A percentile compares a stretch with the other conserved stretches of the same genome.
These are phyloP conservation scores for Pygoscelis adeliae DNA, from an alignment of 2,113 vertebrate species.

Conservation along the genomic window DNA sequence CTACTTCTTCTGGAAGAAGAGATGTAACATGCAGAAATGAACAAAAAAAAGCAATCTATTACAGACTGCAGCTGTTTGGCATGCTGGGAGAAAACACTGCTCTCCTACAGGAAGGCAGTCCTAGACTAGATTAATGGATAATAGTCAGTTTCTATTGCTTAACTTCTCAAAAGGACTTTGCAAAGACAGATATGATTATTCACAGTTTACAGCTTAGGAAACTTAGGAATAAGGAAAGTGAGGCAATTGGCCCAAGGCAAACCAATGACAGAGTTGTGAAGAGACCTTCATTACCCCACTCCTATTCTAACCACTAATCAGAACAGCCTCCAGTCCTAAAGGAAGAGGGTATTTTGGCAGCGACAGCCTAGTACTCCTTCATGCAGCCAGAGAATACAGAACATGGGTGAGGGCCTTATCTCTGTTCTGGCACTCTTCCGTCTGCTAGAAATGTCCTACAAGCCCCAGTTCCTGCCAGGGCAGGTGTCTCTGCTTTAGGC, in stretches of 20 bases:
- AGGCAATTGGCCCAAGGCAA: neutral
- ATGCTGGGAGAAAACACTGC: neutral
- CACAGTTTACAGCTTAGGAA: neutral
- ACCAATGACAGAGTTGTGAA: neutral
- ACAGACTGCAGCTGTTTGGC: neutral
- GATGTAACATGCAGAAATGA: rapidly evolving
- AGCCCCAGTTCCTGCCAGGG: neutral
- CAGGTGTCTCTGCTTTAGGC: neutral
- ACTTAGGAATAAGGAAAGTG: neutral
- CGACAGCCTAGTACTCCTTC: neutral
- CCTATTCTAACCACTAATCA: neutral
- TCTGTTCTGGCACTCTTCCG: neutral
- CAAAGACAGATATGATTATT: neutral
- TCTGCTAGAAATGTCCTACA: neutral
- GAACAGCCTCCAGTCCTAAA: neutral
- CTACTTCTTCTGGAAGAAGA: neutral
- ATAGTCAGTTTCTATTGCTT: neutral
- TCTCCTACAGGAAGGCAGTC: neutral
- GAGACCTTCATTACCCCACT: neutral
- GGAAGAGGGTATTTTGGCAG: neutral
- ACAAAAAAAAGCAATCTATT: neutral
- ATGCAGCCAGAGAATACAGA: neutral
- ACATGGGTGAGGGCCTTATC: neutral
- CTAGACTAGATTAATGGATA: neutral
- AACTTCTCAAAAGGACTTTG: neutral